phyloP scores from a whole-genome alignment of 2,113 vertebrate genomes.

The Riparia riparia region DNA sequence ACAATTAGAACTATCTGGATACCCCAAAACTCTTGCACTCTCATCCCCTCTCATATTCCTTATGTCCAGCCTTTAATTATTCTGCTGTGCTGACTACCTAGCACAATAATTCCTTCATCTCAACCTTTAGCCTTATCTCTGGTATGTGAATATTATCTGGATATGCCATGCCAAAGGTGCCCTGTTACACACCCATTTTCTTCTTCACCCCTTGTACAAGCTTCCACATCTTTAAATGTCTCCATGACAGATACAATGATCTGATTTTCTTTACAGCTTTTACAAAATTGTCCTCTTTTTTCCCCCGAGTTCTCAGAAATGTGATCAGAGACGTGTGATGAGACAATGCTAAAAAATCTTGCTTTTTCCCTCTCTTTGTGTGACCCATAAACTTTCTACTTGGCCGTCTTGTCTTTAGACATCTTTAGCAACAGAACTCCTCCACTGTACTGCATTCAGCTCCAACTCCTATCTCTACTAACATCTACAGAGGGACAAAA shows the following conservation, averaged over 20 bases:
- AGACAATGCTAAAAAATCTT: background rate
- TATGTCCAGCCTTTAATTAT: background rate
- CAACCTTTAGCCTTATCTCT: background rate
- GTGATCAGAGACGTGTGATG: background rate
- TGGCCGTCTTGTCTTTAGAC: background rate
- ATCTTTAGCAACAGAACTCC: background rate
- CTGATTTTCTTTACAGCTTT: background rate
- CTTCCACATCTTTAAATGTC: background rate
- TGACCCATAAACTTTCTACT: background rate
- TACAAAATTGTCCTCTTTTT: background rate
- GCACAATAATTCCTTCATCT: background rate
- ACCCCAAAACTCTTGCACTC: background rate
- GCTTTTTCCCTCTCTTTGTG: background rate
- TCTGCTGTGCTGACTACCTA: background rate
- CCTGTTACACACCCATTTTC: background rate
- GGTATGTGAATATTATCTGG: background rate
- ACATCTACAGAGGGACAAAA: background rate
- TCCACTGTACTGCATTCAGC: background rate
- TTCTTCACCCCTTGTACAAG: background rate
- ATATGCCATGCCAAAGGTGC: background rate
- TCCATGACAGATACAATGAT: background rate
- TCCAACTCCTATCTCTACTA: background rate
- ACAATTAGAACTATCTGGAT: background rate
- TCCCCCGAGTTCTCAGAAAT: background rate
- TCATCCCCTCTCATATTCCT: background rate